Evolutionary conservation across 1,140 invertebrate species (phyloP), one percentile per base, ranked within the genome.

Genomic region (Drosophila mojavensis): DNA sequence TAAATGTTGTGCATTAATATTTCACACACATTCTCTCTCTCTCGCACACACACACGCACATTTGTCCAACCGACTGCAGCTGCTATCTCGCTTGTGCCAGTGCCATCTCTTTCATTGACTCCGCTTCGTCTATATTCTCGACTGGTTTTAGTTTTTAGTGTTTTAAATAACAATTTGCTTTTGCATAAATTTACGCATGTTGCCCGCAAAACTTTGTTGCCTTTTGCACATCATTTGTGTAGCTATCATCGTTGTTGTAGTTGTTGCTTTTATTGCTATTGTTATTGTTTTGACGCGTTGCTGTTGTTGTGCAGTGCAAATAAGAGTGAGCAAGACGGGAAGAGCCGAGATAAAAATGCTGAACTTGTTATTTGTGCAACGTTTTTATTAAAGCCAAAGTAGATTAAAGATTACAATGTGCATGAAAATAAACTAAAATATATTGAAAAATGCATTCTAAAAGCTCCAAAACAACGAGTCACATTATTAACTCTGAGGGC

Each of bases 1-100:
- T 86, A 86, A 86, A 86, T 86, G 83, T 81, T 86, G 75, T 86
- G 79, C 82, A 86, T 86, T 86, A 86, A 86, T 86, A 88, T 86
- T 86, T 83, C 58, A 66, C 62, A 66, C 53, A 54, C 53, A 64
- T 2, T 20, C 20, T 20, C 20, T 20, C 20, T 20, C 2, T 20
- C 20, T 20, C 20, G 2, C 36, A 39, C 15, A 10, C 73, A 65
- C 47, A 60, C 28, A 68, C 36, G 26, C 61, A 83, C 54, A 20
- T 20, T 20, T 20, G 20, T 20, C 1, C 20, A 58, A 54, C 53
- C 26, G 1, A 3, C 10, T 26, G 17, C 56, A 60, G 17, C 11
- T 41, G 10, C 41, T 36, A 26, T 47, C 50, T 55, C 63, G 11
- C 47, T 20, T 30, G 5, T 15, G 20, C n/a, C 20, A 10, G 0